Base-by-base conservation (phyloP, 2,113 vertebrate species). In the Phrynosoma blainvillii region DNA sequence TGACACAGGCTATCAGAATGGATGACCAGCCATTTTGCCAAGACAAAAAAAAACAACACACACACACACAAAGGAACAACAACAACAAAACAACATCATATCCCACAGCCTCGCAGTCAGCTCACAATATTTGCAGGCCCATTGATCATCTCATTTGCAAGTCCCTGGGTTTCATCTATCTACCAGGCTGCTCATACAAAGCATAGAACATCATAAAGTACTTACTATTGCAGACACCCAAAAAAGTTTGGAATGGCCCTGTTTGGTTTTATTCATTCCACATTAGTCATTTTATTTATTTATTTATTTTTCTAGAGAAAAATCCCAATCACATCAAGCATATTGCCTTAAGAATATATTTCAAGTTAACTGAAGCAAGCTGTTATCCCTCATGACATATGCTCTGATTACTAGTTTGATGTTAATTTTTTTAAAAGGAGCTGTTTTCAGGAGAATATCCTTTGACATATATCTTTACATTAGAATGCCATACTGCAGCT, bases 1-100 rank as follows among this genome's bases (percentile, higher is more conserved):
- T 77, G 79, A 83, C 42, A 68, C 21, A 88, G 62, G 42, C 81
- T 40, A 78, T 88, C 87, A 88, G 52, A 84, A 88, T 70, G 62
- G 62, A 88, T 84, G 74, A 78, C 87, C 81, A 56, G 87, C 42
- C 81, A 70, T 78, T 77, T 78, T 83, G 81, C 81, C 23, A 36
- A 82, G 71, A 32, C 73, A 56, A 54, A 88, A 66, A 77, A 7
- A 9, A 80, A 54, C n/a, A n/a, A n/a, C n/a, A n/a, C n/a, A n/a
- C n/a, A n/a, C n/a, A 80, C 36, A 20, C 27, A 76, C 36, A 62
- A 23, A 42, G 18, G 75, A 42, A 27, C 18, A 65, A 81, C n/a
- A 42, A 40, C 13, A 30, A 42, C n/a, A 5, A 10, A 42, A 68
- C 42, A 36, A 36, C 36, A 36, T 36, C 27, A 30, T 30, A 74